Conservation (phyloP, 2,797 vertebrate genomes). For the Squalus acanthias region DNA sequence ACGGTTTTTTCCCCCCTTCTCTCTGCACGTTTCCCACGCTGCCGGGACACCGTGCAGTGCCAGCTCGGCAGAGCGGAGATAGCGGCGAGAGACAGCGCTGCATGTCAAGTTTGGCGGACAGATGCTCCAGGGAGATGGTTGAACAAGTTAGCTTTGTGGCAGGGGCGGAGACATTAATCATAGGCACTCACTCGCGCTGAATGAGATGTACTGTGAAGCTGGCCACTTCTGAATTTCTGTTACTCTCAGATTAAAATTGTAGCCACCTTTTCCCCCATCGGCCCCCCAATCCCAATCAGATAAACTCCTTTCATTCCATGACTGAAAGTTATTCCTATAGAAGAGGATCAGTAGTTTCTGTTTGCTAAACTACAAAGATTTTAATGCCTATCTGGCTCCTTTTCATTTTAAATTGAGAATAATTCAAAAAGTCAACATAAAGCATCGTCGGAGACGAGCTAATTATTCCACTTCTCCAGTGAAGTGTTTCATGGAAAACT, state of each 20-base stretch:
- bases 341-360: not conserved
- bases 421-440: not conserved
- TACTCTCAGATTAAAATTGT: not conserved
- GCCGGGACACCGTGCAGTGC: not conserved
- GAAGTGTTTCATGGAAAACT: not conserved
- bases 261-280: not conserved
- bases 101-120: not conserved
- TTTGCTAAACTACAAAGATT: not conserved
- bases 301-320: not conserved
- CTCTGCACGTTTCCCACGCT: not conserved
- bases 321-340: not conserved
- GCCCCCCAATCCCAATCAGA: not conserved
- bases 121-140: not conserved
- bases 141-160: conserved; percentile 17
- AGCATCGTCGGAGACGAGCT: not conserved
- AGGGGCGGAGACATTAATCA: not conserved
- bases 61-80: not conserved
- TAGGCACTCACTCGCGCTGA: not conserved
- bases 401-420: not conserved
- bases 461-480: not conserved
- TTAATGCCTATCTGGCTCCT: not conserved
- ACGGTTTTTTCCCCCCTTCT: too few relatives aligned
- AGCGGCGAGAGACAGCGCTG: not conserved
- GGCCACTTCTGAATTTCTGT: not conserved
- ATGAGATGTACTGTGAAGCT: not conserved